Percentiles rank a stretch among this genome's conserved stretches.
Conservation (phyloP, 1,140 invertebrate genomes). For the Aphelinus atriplicis region DNA sequence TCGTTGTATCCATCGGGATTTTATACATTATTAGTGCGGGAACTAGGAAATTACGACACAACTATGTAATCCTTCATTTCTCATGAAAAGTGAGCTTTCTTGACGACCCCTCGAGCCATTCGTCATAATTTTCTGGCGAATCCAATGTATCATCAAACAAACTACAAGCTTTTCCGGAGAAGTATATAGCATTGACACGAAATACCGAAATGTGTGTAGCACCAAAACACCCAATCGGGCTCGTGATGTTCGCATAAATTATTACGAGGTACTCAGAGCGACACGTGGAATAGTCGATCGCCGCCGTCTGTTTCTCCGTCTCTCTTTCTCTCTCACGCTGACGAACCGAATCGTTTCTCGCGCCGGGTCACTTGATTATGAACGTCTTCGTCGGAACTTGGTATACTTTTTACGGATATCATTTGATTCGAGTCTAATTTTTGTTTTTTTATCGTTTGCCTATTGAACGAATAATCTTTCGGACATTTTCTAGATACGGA, state of each 20-base stretch:
- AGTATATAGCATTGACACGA: too few species aligned
- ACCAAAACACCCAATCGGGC: slow-evolving; percentile 25
- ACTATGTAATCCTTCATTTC: too few species aligned
- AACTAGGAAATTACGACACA: too few species aligned
- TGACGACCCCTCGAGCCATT: too few species aligned
- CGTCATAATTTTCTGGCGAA: too few species aligned
- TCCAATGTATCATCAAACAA: too few species aligned
- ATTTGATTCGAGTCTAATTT: not conserved
- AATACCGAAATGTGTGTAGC: not conserved
- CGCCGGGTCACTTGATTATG: slow-evolving; percentile 15
- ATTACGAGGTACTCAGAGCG: slow-evolving; percentile 27
- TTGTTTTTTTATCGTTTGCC: not conserved
- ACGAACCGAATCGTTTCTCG: not conserved
- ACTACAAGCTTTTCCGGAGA: too few species aligned
- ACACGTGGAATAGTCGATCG: slow-evolving; percentile 15
- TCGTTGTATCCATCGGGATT: too few species aligned
- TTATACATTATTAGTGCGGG: too few species aligned
- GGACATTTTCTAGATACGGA: too few species aligned
- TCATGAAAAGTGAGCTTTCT: too few species aligned
- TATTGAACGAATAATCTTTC: too few species aligned
- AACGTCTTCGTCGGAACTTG: not conserved
- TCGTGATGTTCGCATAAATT: slow-evolving; percentile 32
- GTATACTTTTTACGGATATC: not conserved
- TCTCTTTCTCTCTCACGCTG: slow-evolving; percentile 11
- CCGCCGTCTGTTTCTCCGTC: not conserved